phyloP scores from a whole-genome alignment of 1,140 invertebrate genomes.

The Tigriopus japonicus region DNA sequence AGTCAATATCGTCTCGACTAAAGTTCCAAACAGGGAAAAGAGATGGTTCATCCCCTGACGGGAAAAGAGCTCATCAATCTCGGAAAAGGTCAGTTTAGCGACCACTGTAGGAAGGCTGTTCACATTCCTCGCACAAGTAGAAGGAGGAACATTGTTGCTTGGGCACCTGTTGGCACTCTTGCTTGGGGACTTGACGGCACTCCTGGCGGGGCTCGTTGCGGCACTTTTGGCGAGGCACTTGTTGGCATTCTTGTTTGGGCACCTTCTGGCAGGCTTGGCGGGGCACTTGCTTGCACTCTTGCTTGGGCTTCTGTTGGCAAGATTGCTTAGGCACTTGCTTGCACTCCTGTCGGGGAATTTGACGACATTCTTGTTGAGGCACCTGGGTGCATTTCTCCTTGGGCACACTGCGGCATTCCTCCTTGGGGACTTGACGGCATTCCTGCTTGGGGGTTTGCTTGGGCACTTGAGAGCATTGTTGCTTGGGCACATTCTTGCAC shows the following conservation, averaged over 20 bases:
- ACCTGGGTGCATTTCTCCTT: constrained; percentile 9
- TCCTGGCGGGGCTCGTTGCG: constrained; percentile 8
- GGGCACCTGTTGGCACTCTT: constrained; percentile 12
- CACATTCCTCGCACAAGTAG: constrained; percentile 13
- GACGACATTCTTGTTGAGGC: constrained; percentile 11
- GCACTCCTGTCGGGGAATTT: constrained; percentile 11
- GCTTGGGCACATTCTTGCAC: constrained; percentile 13
- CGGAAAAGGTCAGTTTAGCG: background rate
- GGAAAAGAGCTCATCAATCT: no score
- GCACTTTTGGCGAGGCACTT: constrained; percentile 11
- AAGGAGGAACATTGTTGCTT: constrained; percentile 8
- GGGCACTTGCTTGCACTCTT: constrained; percentile 15
- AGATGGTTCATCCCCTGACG: no score
- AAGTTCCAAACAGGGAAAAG: no score
- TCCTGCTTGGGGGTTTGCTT: constrained; percentile 10
- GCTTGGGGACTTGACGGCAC: constrained; percentile 12
- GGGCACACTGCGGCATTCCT: constrained; percentile 1
- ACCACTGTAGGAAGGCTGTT: constrained; percentile 10
- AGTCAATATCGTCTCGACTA: no score
- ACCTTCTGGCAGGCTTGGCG: constrained; percentile 4
- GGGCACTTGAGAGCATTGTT: constrained; percentile 5
- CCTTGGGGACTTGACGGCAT: constrained; percentile 1
- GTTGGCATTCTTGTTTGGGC: constrained; percentile 9
- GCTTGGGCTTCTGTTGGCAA: constrained; percentile 1
- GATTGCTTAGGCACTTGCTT: constrained; percentile 9